These are phyloP conservation scores for Aethes cnicana DNA, from an alignment of 2,888 invertebrate species.

Conservation along the genomic window DNA sequence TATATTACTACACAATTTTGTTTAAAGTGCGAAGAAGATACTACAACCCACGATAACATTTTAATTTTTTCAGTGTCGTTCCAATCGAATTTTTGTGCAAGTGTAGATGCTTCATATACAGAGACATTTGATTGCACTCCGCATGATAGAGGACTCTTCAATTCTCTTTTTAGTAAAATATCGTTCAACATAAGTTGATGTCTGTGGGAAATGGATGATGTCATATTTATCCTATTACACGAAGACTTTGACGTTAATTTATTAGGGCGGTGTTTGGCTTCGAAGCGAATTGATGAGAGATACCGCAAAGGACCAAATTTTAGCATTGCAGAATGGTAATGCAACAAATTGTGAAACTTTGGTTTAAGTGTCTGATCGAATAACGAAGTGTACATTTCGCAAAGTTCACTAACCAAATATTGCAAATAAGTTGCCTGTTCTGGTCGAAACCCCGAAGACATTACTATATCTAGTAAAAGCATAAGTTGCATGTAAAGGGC, in stretches of 20 bases:
- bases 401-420: conserved; percentile 7
- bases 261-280: conserved; percentile 28
- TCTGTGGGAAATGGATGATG: background rate
- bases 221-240: conserved; percentile 18
- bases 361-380: conserved; percentile 16
- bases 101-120: too few relatives aligned
- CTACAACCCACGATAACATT: conserved; percentile 1
- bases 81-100: too few relatives aligned
- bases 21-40: background rate
- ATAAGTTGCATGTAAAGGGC: conserved; percentile 21
- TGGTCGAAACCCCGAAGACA: conserved; percentile 10
- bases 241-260: conserved; percentile 27
- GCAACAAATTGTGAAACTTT: conserved; percentile 27
- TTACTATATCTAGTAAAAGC: conserved; percentile 15
- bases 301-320: conserved; percentile 16
- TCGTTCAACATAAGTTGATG: conserved; percentile 27
- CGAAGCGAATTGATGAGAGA: conserved; percentile 24
- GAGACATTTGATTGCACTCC: background rate
- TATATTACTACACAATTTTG: background rate
- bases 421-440: conserved; percentile 6
- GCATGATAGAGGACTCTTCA: background rate
- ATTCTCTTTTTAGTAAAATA: conserved; percentile 14
- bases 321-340: conserved; percentile 12
- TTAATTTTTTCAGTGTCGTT: too few relatives aligned
- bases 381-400: conserved; percentile 23